Evolutionary conservation across 2,888 invertebrate species (phyloP).

Genomic region (Pogonocherus hispidulus): DNA sequence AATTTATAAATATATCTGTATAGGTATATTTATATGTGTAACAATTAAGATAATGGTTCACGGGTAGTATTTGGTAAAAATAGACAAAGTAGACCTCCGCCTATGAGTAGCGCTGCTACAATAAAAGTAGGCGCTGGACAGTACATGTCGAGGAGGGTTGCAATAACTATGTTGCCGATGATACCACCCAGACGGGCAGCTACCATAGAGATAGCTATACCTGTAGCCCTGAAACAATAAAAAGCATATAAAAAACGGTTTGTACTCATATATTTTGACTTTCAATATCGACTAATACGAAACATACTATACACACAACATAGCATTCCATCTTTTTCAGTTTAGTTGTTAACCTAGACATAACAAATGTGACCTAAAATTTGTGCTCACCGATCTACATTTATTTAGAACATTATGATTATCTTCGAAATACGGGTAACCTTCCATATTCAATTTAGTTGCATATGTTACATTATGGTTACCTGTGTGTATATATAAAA

Average conservation of each 20-base stretch:
- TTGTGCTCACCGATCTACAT: too few relatives aligned
- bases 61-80: constrained; percentile 92
- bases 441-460: too few relatives aligned
- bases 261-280: not conserved
- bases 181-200: constrained; percentile 92
- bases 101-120: constrained; percentile 86
- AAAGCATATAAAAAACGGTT: constrained; percentile 4
- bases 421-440: too few relatives aligned
- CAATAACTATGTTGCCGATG: constrained; percentile 89
- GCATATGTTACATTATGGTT: too few relatives aligned
- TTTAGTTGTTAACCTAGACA: too few relatives aligned
- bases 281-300: not conserved
- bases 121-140: constrained; percentile 95
- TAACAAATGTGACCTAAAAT: too few relatives aligned
- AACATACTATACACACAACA: not conserved
- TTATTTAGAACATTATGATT: too few relatives aligned
- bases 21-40: constrained; percentile 12
- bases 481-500: too few relatives aligned
- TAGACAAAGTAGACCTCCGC: constrained; percentile 90
- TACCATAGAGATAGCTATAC: constrained; percentile 92
- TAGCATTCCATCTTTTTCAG: too few relatives aligned
- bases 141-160: constrained; percentile 86
- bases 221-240: constrained; percentile 82
- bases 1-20: constrained; percentile 2
- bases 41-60: constrained; percentile 73